Conservation (phyloP, 1,140 invertebrate species). For the Hyphantria cunea region DNA sequence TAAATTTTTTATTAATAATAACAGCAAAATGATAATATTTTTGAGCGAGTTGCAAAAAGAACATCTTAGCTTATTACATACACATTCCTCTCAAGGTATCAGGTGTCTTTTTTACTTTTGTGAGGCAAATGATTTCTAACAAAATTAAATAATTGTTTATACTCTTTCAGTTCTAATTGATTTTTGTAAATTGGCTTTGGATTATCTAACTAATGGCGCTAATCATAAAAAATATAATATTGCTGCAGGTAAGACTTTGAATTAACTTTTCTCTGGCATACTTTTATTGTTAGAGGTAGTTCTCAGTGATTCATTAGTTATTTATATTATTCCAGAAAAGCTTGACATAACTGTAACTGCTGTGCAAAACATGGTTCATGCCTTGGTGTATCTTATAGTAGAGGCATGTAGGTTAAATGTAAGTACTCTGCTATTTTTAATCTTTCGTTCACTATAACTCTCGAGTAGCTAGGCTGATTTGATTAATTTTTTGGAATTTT, state of each 20-base stretch:
- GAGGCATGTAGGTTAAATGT: slow-evolving; percentile 75
- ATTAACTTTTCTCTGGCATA: background rate
- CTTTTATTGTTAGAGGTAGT: too few species aligned
- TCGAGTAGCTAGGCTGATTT: slow-evolving; percentile 31
- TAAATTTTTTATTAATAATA: background rate
- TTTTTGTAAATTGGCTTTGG: slow-evolving; percentile 85
- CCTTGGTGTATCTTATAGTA: slow-evolving; percentile 65
- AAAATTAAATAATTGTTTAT: slow-evolving; percentile 13
- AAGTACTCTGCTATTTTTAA: slow-evolving; percentile 38
- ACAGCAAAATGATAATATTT: slow-evolving; percentile 65
- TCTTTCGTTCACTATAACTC: too few species aligned
- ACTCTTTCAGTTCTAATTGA: slow-evolving; percentile 83
- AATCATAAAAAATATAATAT: slow-evolving; percentile 83
- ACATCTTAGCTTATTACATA: slow-evolving; percentile 59
- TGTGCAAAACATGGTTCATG: slow-evolving; percentile 69
- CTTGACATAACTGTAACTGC: slow-evolving; percentile 45
- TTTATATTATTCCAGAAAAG: slow-evolving; percentile 62
- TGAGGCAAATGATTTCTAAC: too few species aligned
- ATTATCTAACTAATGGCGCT: slow-evolving; percentile 84
- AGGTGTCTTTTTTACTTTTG: too few species aligned
- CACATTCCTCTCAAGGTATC: slow-evolving; percentile 61
- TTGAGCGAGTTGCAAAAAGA: slow-evolving; percentile 70
- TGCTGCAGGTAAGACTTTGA: slow-evolving; percentile 78
- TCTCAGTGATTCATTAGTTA: slow-evolving; percentile 1
- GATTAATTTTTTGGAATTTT: too few species aligned